These are phyloP conservation scores for Invenusta paracnida DNA, from an alignment of 2,888 invertebrate genomes.

Conservation along the genomic window DNA sequence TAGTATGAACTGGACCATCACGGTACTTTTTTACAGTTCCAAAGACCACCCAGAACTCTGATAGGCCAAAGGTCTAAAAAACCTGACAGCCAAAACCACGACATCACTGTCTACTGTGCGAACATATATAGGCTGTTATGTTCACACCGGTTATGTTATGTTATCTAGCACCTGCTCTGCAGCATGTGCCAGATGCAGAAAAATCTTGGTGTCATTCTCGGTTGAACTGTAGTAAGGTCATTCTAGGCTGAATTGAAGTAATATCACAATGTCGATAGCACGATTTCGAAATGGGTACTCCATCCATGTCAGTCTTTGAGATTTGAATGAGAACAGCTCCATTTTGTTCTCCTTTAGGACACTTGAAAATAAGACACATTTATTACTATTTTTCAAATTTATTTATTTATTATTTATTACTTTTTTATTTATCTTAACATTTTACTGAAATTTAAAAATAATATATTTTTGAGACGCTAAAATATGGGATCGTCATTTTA, in stretches of 20 bases:
- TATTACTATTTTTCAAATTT: too few species aligned
- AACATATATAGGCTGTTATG: slow-evolving; percentile 7
- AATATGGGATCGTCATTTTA: slow-evolving; percentile 39
- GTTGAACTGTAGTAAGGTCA: slow-evolving; percentile 14
- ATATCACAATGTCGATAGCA: neutral
- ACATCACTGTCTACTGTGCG: slow-evolving; percentile 14
- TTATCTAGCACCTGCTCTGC: slow-evolving; percentile 4
- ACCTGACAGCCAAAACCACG: slow-evolving; percentile 21
- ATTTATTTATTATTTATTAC: too few species aligned
- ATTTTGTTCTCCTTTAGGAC: slow-evolving; percentile 23
- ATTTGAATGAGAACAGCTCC: slow-evolving; percentile 25
- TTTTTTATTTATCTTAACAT: too few species aligned
- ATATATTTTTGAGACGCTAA: too few species aligned
- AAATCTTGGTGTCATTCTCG: neutral
- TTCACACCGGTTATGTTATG: too few species aligned
- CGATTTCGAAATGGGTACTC: slow-evolving; percentile 7
- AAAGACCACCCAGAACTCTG: slow-evolving; percentile 12
- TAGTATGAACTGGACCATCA: slow-evolving; percentile 1
- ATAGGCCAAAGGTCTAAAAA: slow-evolving; percentile 1
- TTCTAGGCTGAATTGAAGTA: neutral
- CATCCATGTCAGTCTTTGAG: slow-evolving; percentile 10
- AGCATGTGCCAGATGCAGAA: slow-evolving; percentile 8
- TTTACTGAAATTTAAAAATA: too few species aligned
- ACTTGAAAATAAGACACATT: too few species aligned
- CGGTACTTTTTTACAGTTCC: slow-evolving; percentile 11